Conservation (phyloP, 2,113 vertebrate species). For the Galeopterus variegatus region DNA sequence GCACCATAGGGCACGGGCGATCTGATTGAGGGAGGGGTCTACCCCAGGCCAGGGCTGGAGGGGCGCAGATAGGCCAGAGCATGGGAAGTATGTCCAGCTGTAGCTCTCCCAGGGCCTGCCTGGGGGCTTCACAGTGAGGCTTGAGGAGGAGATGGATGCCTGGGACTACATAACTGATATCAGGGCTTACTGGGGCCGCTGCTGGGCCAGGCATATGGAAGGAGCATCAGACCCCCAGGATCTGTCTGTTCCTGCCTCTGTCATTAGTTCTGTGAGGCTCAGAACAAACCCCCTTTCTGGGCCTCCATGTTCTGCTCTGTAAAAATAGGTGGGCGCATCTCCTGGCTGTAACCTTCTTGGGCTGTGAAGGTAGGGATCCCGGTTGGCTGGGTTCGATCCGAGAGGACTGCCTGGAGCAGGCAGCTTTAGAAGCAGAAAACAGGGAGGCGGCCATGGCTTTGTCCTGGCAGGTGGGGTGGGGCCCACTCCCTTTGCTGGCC, state of each 20-base stretch:
- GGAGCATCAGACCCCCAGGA: neutral
- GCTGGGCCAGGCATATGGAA: rapidly evolving
- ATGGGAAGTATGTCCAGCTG: neutral
- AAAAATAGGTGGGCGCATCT: neutral
- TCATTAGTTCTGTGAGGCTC: neutral
- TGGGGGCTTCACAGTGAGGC: neutral
- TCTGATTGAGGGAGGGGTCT: neutral
- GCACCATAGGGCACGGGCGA: conserved; percentile 23
- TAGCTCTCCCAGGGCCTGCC: neutral
- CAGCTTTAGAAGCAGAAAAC: neutral
- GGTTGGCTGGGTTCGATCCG: neutral
- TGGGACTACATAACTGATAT: rapidly evolving
- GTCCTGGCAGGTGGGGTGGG: neutral
- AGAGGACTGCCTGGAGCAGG: neutral
- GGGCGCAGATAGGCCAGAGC: rapidly evolving
- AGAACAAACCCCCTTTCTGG: neutral
- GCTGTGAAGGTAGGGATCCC: neutral
- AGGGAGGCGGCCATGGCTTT: neutral
- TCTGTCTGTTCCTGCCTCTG: neutral
- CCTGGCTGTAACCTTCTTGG: neutral
- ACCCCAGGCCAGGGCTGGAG: neutral
- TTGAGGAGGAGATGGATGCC: neutral
- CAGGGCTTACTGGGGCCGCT: neutral
- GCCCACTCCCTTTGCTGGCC: rapidly evolving
- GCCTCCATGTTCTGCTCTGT: neutral